phyloP scores from a whole-genome alignment of 1,140 invertebrate species.

The Drosophila ficusphila region DNA sequence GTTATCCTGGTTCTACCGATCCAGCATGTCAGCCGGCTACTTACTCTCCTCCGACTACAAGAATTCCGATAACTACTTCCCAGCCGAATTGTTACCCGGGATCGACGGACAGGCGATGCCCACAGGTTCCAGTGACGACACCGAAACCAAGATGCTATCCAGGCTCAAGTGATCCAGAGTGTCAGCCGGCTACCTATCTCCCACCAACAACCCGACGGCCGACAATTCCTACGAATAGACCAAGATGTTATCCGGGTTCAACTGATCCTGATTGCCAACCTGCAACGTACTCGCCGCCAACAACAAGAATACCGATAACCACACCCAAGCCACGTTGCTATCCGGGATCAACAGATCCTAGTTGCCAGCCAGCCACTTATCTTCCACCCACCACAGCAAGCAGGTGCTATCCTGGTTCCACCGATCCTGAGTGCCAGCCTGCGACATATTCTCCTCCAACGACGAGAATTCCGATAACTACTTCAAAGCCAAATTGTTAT shows the following conservation, averaged over 20 bases:
- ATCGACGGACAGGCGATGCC: slow-evolving; percentile 38
- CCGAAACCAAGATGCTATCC: slow-evolving; percentile 72
- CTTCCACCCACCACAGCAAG: slow-evolving; percentile 16
- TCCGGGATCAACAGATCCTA: slow-evolving; percentile 81
- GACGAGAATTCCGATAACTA: slow-evolving; percentile 2
- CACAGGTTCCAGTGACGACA: slow-evolving; percentile 37
- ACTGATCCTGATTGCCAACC: slow-evolving; percentile 85
- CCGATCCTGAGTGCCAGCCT: slow-evolving; percentile 76
- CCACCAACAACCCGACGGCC: slow-evolving; percentile 5
- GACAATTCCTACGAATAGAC: slow-evolving; percentile 48
- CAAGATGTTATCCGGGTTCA: slow-evolving; percentile 79
- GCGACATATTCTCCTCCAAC: slow-evolving; percentile 2
- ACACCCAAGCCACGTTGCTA: slow-evolving; percentile 57
- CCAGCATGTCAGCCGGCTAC: slow-evolving; percentile 25
- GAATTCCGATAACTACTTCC: slow-evolving; percentile 9
- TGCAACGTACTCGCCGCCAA: slow-evolving; percentile 63
- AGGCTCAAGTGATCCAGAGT: slow-evolving; percentile 84
- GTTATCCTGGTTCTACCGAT: slow-evolving; percentile 45
- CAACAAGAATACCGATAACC: slow-evolving; percentile 25
- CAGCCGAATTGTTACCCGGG: slow-evolving; percentile 47
- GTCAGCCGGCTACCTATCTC: slow-evolving; percentile 39
- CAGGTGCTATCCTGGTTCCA: slow-evolving; percentile 32
- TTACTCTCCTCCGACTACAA: slow-evolving; percentile 22
- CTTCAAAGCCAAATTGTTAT: slow-evolving; percentile 17
- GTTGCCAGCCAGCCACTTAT: slow-evolving; percentile 62